Evolutionary conservation across 23 tunicate genomes (phyloP).

Genomic region (Styela clava): DNA sequence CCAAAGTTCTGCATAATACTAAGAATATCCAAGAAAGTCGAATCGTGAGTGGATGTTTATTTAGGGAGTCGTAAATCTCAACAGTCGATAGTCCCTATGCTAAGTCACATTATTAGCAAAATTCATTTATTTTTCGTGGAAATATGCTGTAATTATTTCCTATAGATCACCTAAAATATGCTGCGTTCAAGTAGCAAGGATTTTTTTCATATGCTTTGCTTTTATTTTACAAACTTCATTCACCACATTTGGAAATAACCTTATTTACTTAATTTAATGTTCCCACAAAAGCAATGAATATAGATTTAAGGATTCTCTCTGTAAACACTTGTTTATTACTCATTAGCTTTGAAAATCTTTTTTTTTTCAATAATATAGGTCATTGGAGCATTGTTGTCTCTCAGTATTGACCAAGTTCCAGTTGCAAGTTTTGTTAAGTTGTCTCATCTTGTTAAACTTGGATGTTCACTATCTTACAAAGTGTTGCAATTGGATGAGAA

Average conservation of each 20-base stretch:
- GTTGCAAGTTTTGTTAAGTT: background rate
- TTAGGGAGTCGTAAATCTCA: background rate
- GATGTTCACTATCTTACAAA: background rate
- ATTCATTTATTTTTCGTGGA: no score
- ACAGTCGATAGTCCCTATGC: no score
- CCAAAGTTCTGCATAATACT: constrained; percentile 15
- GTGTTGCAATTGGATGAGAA: background rate
- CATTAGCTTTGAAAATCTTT: background rate
- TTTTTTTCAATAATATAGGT: background rate
- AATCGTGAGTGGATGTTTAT: background rate
- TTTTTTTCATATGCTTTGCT: no score
- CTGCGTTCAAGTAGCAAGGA: no score
- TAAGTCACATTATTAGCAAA: no score
- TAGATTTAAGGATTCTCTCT: no score
- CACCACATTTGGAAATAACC: no score
- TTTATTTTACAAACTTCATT: no score
- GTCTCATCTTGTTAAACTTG: background rate
- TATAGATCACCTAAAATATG: no score
- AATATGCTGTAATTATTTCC: no score
- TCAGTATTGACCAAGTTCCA: constrained; percentile 19
- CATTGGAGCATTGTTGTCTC: constrained; percentile 10
- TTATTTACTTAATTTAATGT: no score
- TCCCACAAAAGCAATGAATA: no score
- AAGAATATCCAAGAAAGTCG: background rate
- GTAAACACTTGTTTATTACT: background rate